Conservation (phyloP, 2,888 invertebrate species). For the Catocala sponsa region DNA sequence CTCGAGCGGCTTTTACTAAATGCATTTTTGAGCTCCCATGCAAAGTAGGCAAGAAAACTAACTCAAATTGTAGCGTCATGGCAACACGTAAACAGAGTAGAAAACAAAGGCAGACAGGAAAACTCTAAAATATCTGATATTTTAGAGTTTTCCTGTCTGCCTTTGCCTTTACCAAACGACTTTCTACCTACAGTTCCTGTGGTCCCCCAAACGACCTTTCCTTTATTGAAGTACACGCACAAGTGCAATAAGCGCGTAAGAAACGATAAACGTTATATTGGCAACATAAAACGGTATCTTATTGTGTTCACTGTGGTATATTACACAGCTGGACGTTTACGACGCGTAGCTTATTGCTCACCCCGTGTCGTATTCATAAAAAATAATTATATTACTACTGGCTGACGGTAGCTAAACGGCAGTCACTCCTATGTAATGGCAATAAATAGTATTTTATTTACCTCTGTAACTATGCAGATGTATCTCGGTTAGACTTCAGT, state of each 20-base stretch:
- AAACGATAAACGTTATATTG: constrained; percentile 54
- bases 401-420: background rate
- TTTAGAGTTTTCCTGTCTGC: too few species aligned
- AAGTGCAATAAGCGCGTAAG: constrained; percentile 34
- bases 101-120: too few species aligned
- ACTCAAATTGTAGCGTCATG: too few species aligned
- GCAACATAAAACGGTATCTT: constrained; percentile 55
- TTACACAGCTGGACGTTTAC: constrained; percentile 69
- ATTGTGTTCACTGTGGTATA: constrained; percentile 55
- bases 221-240: constrained; percentile 17
- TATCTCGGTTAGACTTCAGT: too few species aligned
- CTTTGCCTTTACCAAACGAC: too few species aligned
- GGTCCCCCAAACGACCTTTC: constrained; percentile 2
- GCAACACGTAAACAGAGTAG: too few species aligned
- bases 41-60: too few species aligned
- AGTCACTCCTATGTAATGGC: background rate
- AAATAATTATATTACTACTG: constrained; percentile 42
- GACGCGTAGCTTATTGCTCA: constrained; percentile 57
- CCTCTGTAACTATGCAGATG: too few species aligned
- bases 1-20: too few species aligned
- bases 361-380: constrained; percentile 54
- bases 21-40: too few species aligned
- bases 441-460: too few species aligned
- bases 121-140: too few species aligned
- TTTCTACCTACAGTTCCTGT: background rate